Evolutionary conservation across 2,888 invertebrate species (phyloP), one percentile per base, ranked within the genome.

Genomic region (Polymixis lichenea): DNA sequence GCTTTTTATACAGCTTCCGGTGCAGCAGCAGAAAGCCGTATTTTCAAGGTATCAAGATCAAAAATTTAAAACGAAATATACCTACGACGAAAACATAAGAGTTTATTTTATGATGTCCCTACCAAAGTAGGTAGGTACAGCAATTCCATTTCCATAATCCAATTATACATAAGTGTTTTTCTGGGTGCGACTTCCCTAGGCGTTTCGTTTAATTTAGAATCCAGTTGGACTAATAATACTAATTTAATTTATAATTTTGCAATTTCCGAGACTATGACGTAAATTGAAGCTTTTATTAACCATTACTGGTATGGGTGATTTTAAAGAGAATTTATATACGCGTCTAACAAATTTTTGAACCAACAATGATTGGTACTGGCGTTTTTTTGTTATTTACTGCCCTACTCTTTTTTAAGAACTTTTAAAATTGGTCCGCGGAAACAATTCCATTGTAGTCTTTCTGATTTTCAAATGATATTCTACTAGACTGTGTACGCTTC

Each of bases 141-240:
- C 19, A 5, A 19, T 32, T 28, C 22, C n/a, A 17, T 55, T 25
- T 1, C 53, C 67, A 11, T 55, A 38, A 25, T 32, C 38, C 56
- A 67, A 67, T 55, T 55, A 38, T n/a, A 51, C 17, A 13, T n/a
- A 67, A 67, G 17, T 53, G 32, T 17, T 19, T 22, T 58, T 58
- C 8, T 68, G 17, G 13, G 4, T 38, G 25, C 19, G n/a, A 58
- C 13, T 43, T 43, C 4, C 19, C 38, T 43, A 19, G 5, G 25
- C 8, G 43, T 68, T 68, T 43, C 60, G 17, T 38, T 61, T n/a
- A 22, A 69, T 69, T 61, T 61, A 28, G 15, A 69, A 28, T 6
- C 28, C 2, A 43, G 46, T 46, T 46, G 25, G 43, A 69, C 5
- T 46, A 60, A 46, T 28, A 46, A 17, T 15, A 69, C 8, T 28